Evolutionary conservation across 2,888 invertebrate species (phyloP).

Genomic region (Orthosia gothica): DNA sequence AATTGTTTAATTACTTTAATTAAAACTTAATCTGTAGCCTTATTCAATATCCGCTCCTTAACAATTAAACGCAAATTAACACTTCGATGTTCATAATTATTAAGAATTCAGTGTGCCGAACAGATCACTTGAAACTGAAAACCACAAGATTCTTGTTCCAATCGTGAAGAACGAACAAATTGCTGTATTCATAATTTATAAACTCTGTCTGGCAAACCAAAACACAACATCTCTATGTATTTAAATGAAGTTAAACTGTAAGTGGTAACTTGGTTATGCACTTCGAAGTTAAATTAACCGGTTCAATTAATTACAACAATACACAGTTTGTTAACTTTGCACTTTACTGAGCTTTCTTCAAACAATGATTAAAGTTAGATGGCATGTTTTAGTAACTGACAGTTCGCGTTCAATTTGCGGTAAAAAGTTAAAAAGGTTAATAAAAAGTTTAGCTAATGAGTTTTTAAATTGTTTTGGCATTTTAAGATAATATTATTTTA

Average conservation of each 20-base stretch:
- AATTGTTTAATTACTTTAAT: neutral
- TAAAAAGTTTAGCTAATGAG: neutral
- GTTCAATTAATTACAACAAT: slow-evolving; percentile 39
- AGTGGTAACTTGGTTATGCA: slow-evolving; percentile 17
- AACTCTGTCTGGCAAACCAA: neutral
- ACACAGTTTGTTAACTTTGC: slow-evolving; percentile 26
- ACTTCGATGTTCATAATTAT: neutral
- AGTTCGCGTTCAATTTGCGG: slow-evolving; percentile 17
- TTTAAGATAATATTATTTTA: neutral
- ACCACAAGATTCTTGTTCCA: neutral
- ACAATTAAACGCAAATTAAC: neutral
- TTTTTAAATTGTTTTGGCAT: slow-evolving; percentile 3
- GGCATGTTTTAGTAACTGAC: slow-evolving; percentile 20
- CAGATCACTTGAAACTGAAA: slow-evolving; percentile 12
- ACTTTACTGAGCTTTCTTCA: slow-evolving; percentile 33
- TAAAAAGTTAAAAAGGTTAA: slow-evolving; percentile 19
- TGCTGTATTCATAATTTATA: slow-evolving; percentile 3
- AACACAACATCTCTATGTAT: slow-evolving; percentile 1
- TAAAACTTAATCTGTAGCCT: neutral
- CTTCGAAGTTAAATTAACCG: slow-evolving; percentile 38
- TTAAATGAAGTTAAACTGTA: slow-evolving; percentile 18
- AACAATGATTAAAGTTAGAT: slow-evolving; percentile 8
- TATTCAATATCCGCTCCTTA: neutral
- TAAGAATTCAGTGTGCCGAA: neutral
- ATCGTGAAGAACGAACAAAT: slow-evolving; percentile 1